Conservation (phyloP, 2,888 invertebrate species). For the Invenusta paracnida region DNA sequence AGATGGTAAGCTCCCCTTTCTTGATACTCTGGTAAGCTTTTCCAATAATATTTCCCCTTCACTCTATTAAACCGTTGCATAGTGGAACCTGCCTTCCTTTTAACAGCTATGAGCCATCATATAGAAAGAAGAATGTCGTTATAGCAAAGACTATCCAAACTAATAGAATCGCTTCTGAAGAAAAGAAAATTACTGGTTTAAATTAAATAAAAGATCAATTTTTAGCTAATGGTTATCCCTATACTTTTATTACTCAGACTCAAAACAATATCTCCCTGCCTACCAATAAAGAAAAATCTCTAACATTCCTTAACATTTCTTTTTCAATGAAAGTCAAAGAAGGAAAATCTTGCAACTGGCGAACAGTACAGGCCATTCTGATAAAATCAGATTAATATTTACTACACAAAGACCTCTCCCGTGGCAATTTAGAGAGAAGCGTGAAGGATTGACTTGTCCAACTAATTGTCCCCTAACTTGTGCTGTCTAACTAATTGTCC, state of each 20-base stretch:
- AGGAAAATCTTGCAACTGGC: background rate
- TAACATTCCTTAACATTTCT: background rate
- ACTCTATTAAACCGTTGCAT: constrained; percentile 3
- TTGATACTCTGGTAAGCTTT: constrained; percentile 15
- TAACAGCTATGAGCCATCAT: constrained; percentile 1
- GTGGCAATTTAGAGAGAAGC: no score
- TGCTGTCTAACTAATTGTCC: no score
- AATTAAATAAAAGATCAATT: constrained; percentile 6
- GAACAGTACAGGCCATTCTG: background rate
- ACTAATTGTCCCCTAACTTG: no score
- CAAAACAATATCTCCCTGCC: constrained; percentile 12
- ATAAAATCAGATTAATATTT: background rate
- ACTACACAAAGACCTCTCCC: no score
- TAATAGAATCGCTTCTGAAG: constrained; percentile 27
- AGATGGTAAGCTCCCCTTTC: constrained; percentile 28
- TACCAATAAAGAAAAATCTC: background rate
- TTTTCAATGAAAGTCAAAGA: no score
- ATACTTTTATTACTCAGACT: constrained; percentile 21
- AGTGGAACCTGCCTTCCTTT: constrained; percentile 24
- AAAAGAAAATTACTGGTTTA: background rate
- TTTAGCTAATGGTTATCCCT: constrained; percentile 21
- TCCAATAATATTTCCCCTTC: background rate
- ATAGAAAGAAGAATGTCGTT: constrained; percentile 28
- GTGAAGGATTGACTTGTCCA: no score
- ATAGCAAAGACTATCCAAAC: constrained; percentile 14